Conservation (phyloP, 2,797 vertebrate species). For the Naso thynnoides region DNA sequence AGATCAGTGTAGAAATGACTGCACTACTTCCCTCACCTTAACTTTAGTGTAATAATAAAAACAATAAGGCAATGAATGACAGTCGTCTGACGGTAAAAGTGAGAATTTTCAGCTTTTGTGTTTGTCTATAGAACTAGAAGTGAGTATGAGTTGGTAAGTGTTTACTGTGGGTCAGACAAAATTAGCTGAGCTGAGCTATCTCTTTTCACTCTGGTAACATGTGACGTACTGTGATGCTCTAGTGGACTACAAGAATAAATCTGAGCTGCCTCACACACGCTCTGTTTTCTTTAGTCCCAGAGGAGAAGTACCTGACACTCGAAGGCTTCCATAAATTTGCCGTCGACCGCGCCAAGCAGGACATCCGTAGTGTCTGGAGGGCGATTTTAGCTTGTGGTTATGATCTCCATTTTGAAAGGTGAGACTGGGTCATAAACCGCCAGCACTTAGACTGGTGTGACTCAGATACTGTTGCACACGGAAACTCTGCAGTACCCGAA, state of each 20-base stretch:
- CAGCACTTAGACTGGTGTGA: constrained; percentile 3
- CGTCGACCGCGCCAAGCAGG: constrained; percentile 96
- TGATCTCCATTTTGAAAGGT: constrained; percentile 98
- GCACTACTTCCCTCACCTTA: not conserved
- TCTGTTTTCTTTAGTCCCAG: constrained; percentile 85
- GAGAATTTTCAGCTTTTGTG: not conserved
- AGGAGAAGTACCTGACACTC: constrained; percentile 96
- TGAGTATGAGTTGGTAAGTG: not conserved
- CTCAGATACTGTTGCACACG: constrained; percentile 4
- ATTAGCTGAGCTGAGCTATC: not conserved
- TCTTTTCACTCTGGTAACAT: not conserved
- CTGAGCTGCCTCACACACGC: not conserved
- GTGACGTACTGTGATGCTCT: not conserved
- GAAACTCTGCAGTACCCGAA: not conserved
- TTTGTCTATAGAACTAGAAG: not conserved
- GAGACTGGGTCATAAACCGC: constrained; percentile 34
- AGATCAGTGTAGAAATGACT: not conserved
- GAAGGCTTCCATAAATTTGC: constrained; percentile 98
- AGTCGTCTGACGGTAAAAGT: not conserved
- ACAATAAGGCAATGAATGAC: not conserved
- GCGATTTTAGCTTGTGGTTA: constrained; percentile 96
- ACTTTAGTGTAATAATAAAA: constrained; percentile 6
- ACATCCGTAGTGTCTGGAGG: constrained; percentile 97
- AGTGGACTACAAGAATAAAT: not conserved
- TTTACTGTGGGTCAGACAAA: not conserved